These are phyloP conservation scores for Vireo griseus DNA, from an alignment of 2,797 vertebrate genomes.

Conservation along the genomic window DNA sequence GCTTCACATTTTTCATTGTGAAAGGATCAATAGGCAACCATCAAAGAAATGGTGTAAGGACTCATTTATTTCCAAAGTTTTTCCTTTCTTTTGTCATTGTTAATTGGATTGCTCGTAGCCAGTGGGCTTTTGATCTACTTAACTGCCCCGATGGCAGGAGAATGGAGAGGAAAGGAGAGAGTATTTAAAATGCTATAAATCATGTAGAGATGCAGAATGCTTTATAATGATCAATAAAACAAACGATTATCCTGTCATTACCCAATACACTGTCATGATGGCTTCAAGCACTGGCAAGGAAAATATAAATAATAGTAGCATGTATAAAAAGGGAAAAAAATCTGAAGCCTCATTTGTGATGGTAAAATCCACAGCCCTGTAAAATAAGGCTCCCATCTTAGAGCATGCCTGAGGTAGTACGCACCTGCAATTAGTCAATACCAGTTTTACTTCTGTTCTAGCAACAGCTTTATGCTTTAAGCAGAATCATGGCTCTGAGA, in stretches of 20 bases:
- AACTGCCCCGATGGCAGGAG: not conserved
- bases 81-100: not conserved
- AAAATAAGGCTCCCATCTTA: not conserved
- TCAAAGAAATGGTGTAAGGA: slow-evolving; percentile 26
- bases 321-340: not conserved
- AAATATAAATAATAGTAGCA: not conserved
- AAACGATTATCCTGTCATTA: slow-evolving; percentile 73
- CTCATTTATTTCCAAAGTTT: slow-evolving; percentile 1
- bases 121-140: slow-evolving; percentile 41
- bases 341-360: not conserved
- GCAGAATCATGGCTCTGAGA: not conserved
- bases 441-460: not conserved
- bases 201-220: slow-evolving; percentile 41
- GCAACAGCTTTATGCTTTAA: not conserved
- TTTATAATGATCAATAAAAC: slow-evolving; percentile 70
- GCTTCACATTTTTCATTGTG: not conserved
- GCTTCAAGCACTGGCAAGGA: slow-evolving; percentile 22
- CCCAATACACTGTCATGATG: slow-evolving; percentile 27
- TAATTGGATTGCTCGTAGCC: slow-evolving; percentile 32
- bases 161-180: slow-evolving; percentile 37
- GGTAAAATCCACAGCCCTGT: not conserved
- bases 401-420: not conserved
- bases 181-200: slow-evolving; percentile 55
- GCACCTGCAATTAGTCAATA: not conserved
- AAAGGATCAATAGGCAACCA: slow-evolving; percentile 13